Base-by-base conservation (phyloP, 1,140 invertebrate genomes). In the Brachionus asplanchnoidis region DNA sequence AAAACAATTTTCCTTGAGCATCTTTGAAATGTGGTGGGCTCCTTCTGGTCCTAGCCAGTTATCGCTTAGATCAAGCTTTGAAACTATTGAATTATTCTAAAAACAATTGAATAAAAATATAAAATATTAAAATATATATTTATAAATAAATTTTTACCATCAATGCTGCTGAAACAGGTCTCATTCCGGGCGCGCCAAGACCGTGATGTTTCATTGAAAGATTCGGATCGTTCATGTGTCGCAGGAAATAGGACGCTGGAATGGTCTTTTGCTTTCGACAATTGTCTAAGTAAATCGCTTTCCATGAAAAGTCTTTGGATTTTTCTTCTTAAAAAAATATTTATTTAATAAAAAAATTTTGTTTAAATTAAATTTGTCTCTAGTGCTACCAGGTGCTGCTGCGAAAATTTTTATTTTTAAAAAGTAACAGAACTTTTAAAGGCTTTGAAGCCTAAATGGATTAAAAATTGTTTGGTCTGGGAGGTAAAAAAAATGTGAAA, bases 161-260 rank as follows among this genome's bases (percentile, higher is more conserved):
- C 89, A 89, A 66, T 23, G 88, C 87, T 20, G 87, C 86, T 60
- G 88, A 87, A 17, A 90, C 87, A 44, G 89, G 88, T 80, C 87
- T 87, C 85, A 89, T 87, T 56, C 88, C 88, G 9, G 86, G 85
- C 7, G 87, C 83, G 12, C 88, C 88, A n/a, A 90, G 87, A 12
- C 88, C 89, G 85, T 90, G 89, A 73, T 90, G 89, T 60, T 87
- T 88, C 86, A 90, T 87, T 44, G 87, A 86, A 14, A 90, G 86
- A 11, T 87, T 26, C 11, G 78, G 73, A 65, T 89, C 88, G 28
- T 88, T 85, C 87, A 90, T 88, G 85, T 90, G 89, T 7, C 89
- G 86, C 5, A 90, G 85, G 85, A 88, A 90, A 83, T 89, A 90
- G 8, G 88, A 88, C 5, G 86, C 88, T 8, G 89, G 89, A 12